Evolutionary conservation across 2,888 invertebrate species (phyloP), one percentile per base, ranked within the genome.

Genomic region (Nezara viridula): DNA sequence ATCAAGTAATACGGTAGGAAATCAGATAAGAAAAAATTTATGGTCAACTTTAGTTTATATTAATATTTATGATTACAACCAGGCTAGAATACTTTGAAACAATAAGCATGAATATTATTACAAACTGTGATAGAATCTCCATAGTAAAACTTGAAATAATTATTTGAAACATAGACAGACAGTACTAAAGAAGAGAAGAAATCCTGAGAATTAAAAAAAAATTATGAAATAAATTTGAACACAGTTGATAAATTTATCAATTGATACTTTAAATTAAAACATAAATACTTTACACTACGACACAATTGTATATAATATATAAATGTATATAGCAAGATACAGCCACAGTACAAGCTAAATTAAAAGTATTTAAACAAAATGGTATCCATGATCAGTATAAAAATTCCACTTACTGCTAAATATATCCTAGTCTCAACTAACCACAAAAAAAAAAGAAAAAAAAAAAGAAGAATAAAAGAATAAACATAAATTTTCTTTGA

Each of bases 351-450:
- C 27, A 73, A 73, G 66, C 66, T 73, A 37, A 32, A 73, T 73
- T 73, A 73, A 37, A 37, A 19, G 19, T 37, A 37, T 19, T 73
- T 73, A 37, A 60, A 73, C 37, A 73, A 37, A 73, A 73, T 73
- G 66, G 66, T 73, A 73, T 73, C 37, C 66, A 27, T 37, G 37
- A 73, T 73, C 32, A 73, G 37, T 73, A 73, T 73, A 37, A 73
- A 37, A 73, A 73, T 27, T 60, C 60, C 32, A 73, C 66, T 73
- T 73, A 73, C 32, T 32, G 66, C 66, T 73, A 66, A 66, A 66
- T 32, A 66, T 66, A 32, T 32, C 66, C 66, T 66, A 66, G 19
- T 66, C 27, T 32, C 32, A 12, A 66, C 66, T 66, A 73, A 73
- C 66, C 32, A 73, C 32, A 73, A 73, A 73, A 73, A 37, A 44